Conservation (phyloP, 2,113 vertebrate species). For the Poeciliopsis occidentalis region DNA sequence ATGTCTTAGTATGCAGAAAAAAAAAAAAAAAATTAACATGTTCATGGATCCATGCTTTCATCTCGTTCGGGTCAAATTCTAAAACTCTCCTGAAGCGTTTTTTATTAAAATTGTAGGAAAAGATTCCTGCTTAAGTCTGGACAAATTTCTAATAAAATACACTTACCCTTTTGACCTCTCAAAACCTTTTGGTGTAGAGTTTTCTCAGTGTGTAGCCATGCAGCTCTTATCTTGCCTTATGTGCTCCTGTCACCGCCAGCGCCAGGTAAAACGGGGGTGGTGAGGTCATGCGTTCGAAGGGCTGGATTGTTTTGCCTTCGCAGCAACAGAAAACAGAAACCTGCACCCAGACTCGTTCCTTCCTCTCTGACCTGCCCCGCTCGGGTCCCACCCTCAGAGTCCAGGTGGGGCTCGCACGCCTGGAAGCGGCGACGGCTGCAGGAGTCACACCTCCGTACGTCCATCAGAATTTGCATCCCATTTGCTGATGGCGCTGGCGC, state of each 20-base stretch:
- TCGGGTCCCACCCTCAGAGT: conserved; percentile 39
- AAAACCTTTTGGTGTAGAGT: background rate
- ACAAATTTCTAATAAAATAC: background rate
- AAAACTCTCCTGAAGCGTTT: background rate
- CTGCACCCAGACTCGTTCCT: conserved; percentile 14
- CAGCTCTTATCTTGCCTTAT: conserved; percentile 28
- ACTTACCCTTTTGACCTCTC: conserved; percentile 47
- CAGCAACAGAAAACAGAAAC: conserved; percentile 28
- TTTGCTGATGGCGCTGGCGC: conserved; percentile 10
- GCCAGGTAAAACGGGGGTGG: conserved; percentile 8
- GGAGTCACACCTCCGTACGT: conserved; percentile 26
- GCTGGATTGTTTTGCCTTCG: conserved; percentile 24
- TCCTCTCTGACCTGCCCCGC: conserved; percentile 4
- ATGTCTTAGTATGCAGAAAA: background rate
- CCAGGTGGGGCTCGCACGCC: conserved; percentile 67
- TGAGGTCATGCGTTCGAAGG: conserved; percentile 13
- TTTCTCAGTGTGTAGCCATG: conserved; percentile 6
- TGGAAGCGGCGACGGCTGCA: conserved; percentile 33
- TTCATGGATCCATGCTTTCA: background rate
- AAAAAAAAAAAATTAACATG: background rate
- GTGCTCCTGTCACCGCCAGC: conserved; percentile 24
- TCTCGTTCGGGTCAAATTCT: background rate
- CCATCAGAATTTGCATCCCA: conserved; percentile 41
- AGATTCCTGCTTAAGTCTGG: background rate
- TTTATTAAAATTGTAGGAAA: background rate